Base-by-base conservation (phyloP, 2,797 vertebrate genomes). In the Enteromius afrohamiltoni region DNA sequence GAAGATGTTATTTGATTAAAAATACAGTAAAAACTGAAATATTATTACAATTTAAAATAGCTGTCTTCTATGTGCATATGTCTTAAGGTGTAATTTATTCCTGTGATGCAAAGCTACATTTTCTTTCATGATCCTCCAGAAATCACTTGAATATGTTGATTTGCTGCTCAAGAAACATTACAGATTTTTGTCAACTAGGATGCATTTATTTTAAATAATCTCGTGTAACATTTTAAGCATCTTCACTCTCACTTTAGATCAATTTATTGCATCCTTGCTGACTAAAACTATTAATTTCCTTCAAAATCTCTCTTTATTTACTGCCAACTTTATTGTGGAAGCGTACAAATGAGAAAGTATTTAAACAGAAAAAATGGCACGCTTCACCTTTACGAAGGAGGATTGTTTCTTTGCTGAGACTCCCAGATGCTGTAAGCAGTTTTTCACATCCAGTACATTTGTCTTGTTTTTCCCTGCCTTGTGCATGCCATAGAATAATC, bases 1-100 rank as follows among this genome's bases (percentile, higher is more conserved):
- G 37, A 53, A 53, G 6, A 21, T 70, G 23, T 5, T 71, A 29
- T 71, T 49, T 49, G 42, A 71, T 71, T 3, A 70, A 8, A 34
- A 67, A 13, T 40, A 68, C 65, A 40, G 19, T 67, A 31, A 65
- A 64, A 65, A 65, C 62, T 65, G 37, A 14, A 42, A 29, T 71
- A 49, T 71, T 71, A 71, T 29, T 13, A 16, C 0, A 29, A 19
- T 49, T 26, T 71, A 49, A 49, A 71, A 49, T 19, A 71, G 9
- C 69, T 19, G 14, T 70, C 26, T 47, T 45, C 40, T 47, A 17
- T 71, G 14, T 71, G 23, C 10, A 69, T 69, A 69, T n/a, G 21
- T 42, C 0, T n/a, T 69, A 14, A 42, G 23, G 0, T 69, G 2
- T n/a, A 3, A n/a, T 69, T 42, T 42, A 69, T 73, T 73, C 0